Evolutionary conservation across 2,113 vertebrate genomes (phyloP), one percentile per base, ranked within the genome.

Genomic region (Stegastes partitus): DNA sequence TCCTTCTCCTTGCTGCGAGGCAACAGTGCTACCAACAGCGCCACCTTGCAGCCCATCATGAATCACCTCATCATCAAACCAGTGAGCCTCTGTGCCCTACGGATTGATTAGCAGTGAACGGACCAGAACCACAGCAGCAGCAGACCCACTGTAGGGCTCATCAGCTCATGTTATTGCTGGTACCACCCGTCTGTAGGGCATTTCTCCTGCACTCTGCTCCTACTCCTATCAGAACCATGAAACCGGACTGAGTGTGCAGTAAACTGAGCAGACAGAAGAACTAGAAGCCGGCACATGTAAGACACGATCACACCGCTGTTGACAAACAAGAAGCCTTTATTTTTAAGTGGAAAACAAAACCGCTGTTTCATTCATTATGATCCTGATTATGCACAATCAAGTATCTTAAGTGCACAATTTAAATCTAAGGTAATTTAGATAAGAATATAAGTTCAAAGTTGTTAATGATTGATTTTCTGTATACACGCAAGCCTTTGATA

Each of bases 281-380:
- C 31, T 34, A 34, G 1, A 34, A 10, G 55, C 28, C 22, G 1
- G 10, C 11, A 42, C 0, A 81, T 25, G 25, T 26, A 79, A 21
- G 42, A 90, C 78, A 77, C 55, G 12, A 16, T 21, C 65, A 88
- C 53, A 83, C 68, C 7, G 70, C 65, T 73, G 75, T 90, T 93
- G 92, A 95, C 92, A 93, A 94, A 93, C 93, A 94, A 92, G 90
- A 93, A 94, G 91, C 92, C 73, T 95, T 95, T 94, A 94, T 94
- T 94, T 87, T 90, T 91, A 89, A 86, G 89, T 93, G 89, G 87
- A 93, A 88, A 92, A 93, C 86, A 91, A 89, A 93, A 91, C 90
- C n/a, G 88, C 86, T 53, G 85, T 92, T 89, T 93, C 83, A 87
- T 93, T 94, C 81, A 91, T 90, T 85, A 80, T 90, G 49, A 94